Percentiles rank a stretch among this genome's conserved stretches.
phyloP scores from a whole-genome alignment of 2,113 vertebrate genomes.

The Bubo blakistoni region DNA sequence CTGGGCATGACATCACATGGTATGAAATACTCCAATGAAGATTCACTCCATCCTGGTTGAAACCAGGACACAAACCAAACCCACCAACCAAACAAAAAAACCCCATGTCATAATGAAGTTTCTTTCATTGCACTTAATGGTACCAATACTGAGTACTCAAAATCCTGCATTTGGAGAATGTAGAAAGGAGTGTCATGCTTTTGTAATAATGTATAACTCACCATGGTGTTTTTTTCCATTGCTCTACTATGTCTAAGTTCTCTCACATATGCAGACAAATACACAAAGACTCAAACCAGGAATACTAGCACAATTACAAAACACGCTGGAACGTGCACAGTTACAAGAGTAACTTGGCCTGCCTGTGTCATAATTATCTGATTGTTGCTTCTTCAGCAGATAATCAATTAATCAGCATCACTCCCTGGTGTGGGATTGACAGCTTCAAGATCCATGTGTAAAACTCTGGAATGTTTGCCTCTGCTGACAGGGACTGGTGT shows the following conservation, averaged over 20 bases:
- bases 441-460: not conserved
- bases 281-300: not conserved
- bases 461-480: not conserved
- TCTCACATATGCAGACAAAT: not conserved
- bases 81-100: not conserved
- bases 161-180: not conserved
- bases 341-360: not conserved
- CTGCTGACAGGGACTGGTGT: not conserved
- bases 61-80: not conserved
- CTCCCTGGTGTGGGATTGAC: not conserved
- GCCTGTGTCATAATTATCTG: not conserved
- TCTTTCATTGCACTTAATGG: not conserved
- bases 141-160: not conserved
- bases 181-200: not conserved
- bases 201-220: not conserved
- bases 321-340: not conserved
- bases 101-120: not conserved
- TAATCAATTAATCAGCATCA: not conserved
- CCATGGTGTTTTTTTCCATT: not conserved
- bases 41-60: no score
- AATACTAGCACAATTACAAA: not conserved
- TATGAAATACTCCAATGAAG: no score
- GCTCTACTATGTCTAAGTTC: not conserved
- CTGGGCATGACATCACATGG: no score
- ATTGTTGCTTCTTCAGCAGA: not conserved